Percentiles rank a stretch among this genome's conserved stretches.
phyloP scores from a whole-genome alignment of 2,888 invertebrate species.

The Melinaea marsaeus region DNA sequence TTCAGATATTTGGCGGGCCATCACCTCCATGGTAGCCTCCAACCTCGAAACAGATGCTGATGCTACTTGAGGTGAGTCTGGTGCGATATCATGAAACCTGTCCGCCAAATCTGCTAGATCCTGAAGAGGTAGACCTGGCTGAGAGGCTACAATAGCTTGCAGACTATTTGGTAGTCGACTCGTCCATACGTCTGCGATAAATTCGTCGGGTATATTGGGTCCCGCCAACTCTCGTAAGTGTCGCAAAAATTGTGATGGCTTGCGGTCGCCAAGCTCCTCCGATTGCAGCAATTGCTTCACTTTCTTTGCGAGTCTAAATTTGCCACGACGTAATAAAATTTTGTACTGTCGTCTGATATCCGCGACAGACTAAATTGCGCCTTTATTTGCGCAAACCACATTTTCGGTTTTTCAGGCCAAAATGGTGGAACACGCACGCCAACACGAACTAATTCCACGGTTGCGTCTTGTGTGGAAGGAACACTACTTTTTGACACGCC shows the following conservation, averaged over 20 bases:
- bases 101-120: conserved; percentile 22
- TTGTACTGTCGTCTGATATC: not conserved
- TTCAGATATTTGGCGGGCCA: too few species aligned
- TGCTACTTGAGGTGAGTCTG: not conserved
- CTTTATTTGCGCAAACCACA: conserved; percentile 14
- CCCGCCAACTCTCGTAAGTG: not conserved
- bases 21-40: too few species aligned
- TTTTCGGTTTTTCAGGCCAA: conserved; percentile 10
- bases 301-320: conserved; percentile 3
- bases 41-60: not conserved
- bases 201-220: conserved; percentile 1
- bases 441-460: not conserved
- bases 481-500: too few species aligned
- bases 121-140: conserved; percentile 16
- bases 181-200: conserved; percentile 16
- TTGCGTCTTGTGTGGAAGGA: too few species aligned
- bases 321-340: not conserved
- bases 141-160: conserved; percentile 25
- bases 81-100: conserved; percentile 1
- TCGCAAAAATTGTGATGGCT: not conserved
- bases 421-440: conserved; percentile 12
- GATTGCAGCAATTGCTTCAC: not conserved
- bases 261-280: conserved; percentile 2
- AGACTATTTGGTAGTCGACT: conserved; percentile 21
- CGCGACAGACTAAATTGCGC: conserved; percentile 4